Evolutionary conservation across 2,888 invertebrate genomes (phyloP).

Genomic region (Megamerina dolium): DNA sequence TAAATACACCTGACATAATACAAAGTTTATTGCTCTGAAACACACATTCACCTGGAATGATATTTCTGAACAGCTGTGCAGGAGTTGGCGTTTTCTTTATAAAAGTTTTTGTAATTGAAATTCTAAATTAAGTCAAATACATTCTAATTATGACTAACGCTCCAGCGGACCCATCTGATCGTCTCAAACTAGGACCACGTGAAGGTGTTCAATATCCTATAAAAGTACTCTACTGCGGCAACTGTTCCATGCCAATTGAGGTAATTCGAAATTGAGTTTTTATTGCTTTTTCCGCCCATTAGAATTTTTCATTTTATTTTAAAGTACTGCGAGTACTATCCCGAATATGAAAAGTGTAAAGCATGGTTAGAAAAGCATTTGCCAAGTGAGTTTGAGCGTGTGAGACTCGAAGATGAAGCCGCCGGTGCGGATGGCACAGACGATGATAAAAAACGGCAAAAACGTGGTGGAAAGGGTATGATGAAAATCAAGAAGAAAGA

Average conservation of each 20-base stretch:
- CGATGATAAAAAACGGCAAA: slow-evolving; percentile 93
- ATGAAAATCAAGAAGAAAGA: slow-evolving; percentile 93
- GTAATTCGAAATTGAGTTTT: slow-evolving; percentile 46
- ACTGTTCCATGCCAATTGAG: slow-evolving; percentile 91
- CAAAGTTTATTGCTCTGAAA: too few species aligned
- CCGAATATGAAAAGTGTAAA: slow-evolving; percentile 95
- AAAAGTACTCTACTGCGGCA: slow-evolving; percentile 84
- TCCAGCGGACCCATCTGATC: too few species aligned
- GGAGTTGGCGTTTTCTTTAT: too few species aligned
- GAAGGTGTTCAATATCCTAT: slow-evolving; percentile 75
- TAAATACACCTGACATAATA: too few species aligned
- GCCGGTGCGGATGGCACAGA: slow-evolving; percentile 70
- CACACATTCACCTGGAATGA: too few species aligned
- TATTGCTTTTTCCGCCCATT: background rate
- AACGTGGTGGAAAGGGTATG: slow-evolving; percentile 94
- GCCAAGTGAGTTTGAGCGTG: slow-evolving; percentile 87
- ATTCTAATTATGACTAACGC: too few species aligned
- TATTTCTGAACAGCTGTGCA: too few species aligned
- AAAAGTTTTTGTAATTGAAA: too few species aligned
- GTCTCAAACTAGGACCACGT: slow-evolving; percentile 60
- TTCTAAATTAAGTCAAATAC: too few species aligned
- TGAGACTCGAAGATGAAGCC: slow-evolving; percentile 55
- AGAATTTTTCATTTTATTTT: slow-evolving; percentile 20
- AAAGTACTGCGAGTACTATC: slow-evolving; percentile 96
- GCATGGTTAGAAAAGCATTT: slow-evolving; percentile 93